Evolutionary conservation across 2,797 vertebrate species (phyloP).

Genomic region (Coilia nasus): DNA sequence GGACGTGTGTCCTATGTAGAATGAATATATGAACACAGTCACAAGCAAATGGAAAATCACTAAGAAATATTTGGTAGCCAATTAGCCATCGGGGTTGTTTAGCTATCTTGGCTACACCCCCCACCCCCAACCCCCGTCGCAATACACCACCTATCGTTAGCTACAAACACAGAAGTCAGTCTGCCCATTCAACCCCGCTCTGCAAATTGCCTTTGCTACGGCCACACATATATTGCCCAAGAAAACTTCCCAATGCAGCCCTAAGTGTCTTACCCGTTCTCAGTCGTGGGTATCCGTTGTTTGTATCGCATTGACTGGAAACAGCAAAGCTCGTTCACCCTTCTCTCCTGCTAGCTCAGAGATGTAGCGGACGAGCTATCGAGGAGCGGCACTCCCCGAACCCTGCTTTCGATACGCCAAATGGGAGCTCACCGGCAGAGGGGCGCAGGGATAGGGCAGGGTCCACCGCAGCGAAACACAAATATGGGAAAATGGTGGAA

Average conservation of each 20-base stretch:
- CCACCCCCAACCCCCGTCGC: conserved; percentile 28
- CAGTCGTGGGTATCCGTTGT: conserved; percentile 74
- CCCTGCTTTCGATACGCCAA: conserved; percentile 77
- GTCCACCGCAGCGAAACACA: conserved; percentile 60
- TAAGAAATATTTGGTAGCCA: neutral
- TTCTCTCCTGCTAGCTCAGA: conserved; percentile 61
- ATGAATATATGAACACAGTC: neutral
- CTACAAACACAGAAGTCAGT: conserved; percentile 57
- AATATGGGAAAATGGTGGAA: conserved; percentile 18
- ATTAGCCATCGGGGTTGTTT: conserved; percentile 54
- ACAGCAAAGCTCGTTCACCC: conserved; percentile 65
- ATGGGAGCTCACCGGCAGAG: conserved; percentile 74
- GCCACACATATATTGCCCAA: neutral
- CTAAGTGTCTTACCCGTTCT: conserved; percentile 74
- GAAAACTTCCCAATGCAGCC: neutral
- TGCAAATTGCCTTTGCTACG: conserved; percentile 29
- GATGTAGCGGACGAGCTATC: conserved; percentile 72
- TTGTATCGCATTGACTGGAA: conserved; percentile 80
- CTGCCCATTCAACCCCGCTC: conserved; percentile 68
- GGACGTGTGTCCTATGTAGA: neutral
- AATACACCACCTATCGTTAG: conserved; percentile 36
- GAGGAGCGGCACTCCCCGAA: conserved; percentile 83
- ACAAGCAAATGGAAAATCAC: neutral
- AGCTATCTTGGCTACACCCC: conserved; percentile 27
- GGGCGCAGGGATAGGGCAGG: conserved; percentile 66